Evolutionary conservation across 2,888 invertebrate genomes (phyloP), one percentile per base, ranked within the genome.

Genomic region (Zaprionus obscuricornis): DNA sequence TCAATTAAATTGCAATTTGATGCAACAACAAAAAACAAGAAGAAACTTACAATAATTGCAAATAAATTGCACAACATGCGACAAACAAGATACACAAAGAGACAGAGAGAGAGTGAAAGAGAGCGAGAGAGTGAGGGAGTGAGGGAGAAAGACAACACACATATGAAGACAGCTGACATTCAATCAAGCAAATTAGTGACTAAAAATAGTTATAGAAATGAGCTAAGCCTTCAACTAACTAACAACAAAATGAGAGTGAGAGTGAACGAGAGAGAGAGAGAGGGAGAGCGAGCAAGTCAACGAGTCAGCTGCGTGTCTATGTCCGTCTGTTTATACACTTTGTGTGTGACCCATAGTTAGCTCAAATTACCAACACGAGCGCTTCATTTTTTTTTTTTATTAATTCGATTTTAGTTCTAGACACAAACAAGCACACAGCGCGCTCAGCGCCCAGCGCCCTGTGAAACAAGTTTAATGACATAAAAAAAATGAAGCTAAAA

Each of bases 31-130:
- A n/a, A n/a, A n/a, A n/a, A n/a, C n/a, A n/a, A n/a, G n/a, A n/a
- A n/a, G n/a, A 49, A 7, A 14, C 49, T 40, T 8, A 8, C 37
- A 40, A 31, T 67, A 69, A 69, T 69, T 67, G 62, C 73, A 69
- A 66, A 49, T 56, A 16, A 49, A 73, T 67, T 49, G 27, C 33
- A 14, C 52, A 68, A 58, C 67, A 71, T 52, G 43, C 62, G 73
- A 67, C 68, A 69, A 67, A 13, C n/a, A n/a, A n/a, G n/a, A n/a
- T n/a, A n/a, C n/a, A n/a, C n/a, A n/a, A n/a, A n/a, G n/a, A n/a
- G n/a, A n/a, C n/a, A n/a, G n/a, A n/a, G n/a, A n/a, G n/a, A n/a
- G n/a, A n/a, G n/a, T n/a, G n/a, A n/a, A n/a, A n/a, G n/a, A n/a
- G n/a, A n/a, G n/a, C n/a, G n/a, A n/a, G n/a, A n/a, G n/a, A n/a